Conservation (phyloP, 2,888 invertebrate species). For the Patella ulyssiponensis region DNA sequence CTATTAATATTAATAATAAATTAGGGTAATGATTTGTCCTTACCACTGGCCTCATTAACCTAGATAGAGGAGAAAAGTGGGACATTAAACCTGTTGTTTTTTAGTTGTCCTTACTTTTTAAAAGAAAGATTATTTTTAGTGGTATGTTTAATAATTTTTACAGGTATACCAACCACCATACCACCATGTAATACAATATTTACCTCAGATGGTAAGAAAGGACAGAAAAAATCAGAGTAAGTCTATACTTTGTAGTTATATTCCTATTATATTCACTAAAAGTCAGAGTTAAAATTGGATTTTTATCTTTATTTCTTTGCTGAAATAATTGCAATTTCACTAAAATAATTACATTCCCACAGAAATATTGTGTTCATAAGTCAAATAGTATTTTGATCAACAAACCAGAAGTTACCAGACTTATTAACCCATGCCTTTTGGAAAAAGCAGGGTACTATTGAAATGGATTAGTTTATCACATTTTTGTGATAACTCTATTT, state of each 20-base stretch:
- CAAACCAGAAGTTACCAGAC: too few relatives aligned
- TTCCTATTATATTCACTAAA: too few relatives aligned
- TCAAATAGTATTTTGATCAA: too few relatives aligned
- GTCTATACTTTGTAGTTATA: not conserved
- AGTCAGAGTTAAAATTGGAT: too few relatives aligned
- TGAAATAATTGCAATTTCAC: too few relatives aligned
- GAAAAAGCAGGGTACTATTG: too few relatives aligned
- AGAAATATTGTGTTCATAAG: too few relatives aligned
- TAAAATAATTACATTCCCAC: too few relatives aligned
- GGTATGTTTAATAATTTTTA: not conserved
- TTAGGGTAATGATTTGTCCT: conserved; percentile 4
- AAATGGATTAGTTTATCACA: too few relatives aligned
- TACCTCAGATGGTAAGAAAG: conserved; percentile 33
- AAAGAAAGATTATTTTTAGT: not conserved
- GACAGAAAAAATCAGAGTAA: conserved; percentile 42
- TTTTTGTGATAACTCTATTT: too few relatives aligned
- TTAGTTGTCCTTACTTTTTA: not conserved
- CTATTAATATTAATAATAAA: conserved; percentile 13
- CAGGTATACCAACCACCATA: not conserved
- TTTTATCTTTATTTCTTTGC: too few relatives aligned
- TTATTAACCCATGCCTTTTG: too few relatives aligned
- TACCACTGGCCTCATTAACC: not conserved
- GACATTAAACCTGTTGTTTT: not conserved
- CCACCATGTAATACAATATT: not conserved
- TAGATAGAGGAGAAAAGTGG: not conserved